Base-by-base conservation (phyloP, 2,797 vertebrate species). In the Oreortyx pictus region DNA sequence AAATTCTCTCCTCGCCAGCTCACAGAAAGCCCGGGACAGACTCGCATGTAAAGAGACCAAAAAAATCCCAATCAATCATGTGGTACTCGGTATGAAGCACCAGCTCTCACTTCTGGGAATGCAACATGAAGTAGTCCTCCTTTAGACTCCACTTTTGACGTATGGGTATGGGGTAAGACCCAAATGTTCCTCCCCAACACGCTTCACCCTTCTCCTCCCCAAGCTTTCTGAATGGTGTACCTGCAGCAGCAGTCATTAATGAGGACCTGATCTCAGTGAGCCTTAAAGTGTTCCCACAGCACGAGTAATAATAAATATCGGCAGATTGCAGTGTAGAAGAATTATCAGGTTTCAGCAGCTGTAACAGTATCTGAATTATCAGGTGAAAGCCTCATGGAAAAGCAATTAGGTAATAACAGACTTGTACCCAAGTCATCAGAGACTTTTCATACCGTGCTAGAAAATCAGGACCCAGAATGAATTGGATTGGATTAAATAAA, bases 381-480 rank as follows among this genome's bases (percentile, higher is more conserved):
- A 81, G 70, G 82, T 78, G 81, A 93, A 92, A 83, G 60, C 27
- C 35, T 81, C 29, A 50, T 24, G 57, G 86, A 91, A 82, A 94
- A 94, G 87, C 93, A 92, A 89, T 84, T 90, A 67, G 59, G n/a
- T 88, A 86, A 71, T 76, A 82, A 82, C 70, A 82, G 56, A 46
- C 68, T 81, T 54, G 29, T 31, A 56, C 71, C 76, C 74, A 60
- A 88, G 60, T 61, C 81, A 90, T 86, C 92, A 82, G 47, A 35
- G 84, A 71, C 83, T 88, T 90, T 86, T 90, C 87, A 75, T 9
- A 41, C 67, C 13, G 22, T 18, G 39, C 6, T 59, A 52, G 54
- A 93, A 92, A 91, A 93, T 93, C 89, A 79, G 59, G 61, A 54
- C 50, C 49, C 29, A 33, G 64, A 43, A 77, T 67, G 43, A 90